Evolutionary conservation across 2,113 vertebrate species (phyloP).

Genomic region (Trogon surrucura): DNA sequence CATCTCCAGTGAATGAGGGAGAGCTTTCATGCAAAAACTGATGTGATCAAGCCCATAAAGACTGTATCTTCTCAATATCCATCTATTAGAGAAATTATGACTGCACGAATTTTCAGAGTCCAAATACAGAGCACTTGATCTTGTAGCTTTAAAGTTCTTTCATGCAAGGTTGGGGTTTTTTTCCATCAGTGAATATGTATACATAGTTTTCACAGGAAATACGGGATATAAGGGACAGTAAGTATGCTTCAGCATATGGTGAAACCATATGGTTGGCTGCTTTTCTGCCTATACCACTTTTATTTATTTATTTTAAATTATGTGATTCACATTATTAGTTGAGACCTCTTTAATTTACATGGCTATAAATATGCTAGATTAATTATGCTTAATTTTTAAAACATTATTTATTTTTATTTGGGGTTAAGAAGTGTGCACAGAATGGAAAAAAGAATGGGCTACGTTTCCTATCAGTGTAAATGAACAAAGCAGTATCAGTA

Average conservation of each 20-base stretch:
- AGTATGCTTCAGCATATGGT: conserved; percentile 68
- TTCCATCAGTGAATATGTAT: conserved; percentile 29
- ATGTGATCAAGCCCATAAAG: not conserved
- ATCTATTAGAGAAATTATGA: not conserved
- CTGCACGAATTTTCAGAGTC: not conserved
- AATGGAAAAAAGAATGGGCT: not conserved
- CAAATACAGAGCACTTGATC: not conserved
- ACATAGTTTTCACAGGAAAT: conserved; percentile 49
- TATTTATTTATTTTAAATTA: conserved; percentile 64
- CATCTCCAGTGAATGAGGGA: not conserved
- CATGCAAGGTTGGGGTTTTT: not conserved
- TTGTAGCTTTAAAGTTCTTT: conserved; percentile 22
- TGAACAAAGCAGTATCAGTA: not conserved
- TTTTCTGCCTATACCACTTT: conserved; percentile 56
- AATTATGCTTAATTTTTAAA: conserved; percentile 46
- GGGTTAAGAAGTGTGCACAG: not conserved
- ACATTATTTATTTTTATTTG: conserved; percentile 25
- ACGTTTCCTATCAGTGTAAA: not conserved
- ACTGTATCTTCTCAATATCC: not conserved
- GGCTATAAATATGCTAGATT: conserved; percentile 29
- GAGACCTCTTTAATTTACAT: conserved; percentile 41
- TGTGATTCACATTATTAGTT: conserved; percentile 44
- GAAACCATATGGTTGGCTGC: conserved; percentile 62
- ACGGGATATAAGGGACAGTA: conserved; percentile 58
- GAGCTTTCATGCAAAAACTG: not conserved